Conservation (phyloP, 2,888 invertebrate species). For the Ethmia dodecea region DNA sequence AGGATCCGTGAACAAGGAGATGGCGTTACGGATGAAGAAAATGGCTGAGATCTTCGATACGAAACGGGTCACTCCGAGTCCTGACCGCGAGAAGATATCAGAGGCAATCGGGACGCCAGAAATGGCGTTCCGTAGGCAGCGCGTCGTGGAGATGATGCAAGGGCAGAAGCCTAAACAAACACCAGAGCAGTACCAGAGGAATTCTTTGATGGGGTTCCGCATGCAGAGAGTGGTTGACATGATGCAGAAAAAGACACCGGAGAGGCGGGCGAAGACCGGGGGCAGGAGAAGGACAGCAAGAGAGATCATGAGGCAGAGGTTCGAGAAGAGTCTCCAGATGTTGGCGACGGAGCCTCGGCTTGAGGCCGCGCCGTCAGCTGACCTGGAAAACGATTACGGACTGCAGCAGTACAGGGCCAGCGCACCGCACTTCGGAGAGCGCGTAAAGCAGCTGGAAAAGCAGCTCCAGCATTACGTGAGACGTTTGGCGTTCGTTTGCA, state of each 20-base stretch:
- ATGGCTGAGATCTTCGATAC: conserved; percentile 62
- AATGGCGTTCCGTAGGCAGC: conserved; percentile 50
- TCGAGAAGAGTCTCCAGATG: conserved; percentile 92
- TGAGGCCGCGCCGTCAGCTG: conserved; percentile 76
- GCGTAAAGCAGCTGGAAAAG: conserved; percentile 86
- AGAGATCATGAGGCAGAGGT: conserved; percentile 86
- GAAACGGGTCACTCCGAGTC: conserved; percentile 45
- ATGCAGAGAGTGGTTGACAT: conserved; percentile 86
- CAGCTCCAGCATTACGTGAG: conserved; percentile 70
- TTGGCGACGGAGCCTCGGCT: conserved; percentile 85
- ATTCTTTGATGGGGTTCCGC: conserved; percentile 66
- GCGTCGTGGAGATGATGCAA: conserved; percentile 46
- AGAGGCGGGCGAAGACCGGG: conserved; percentile 56
- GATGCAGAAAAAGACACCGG: conserved; percentile 81
- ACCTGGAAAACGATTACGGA: conserved; percentile 88
- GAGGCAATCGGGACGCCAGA: conserved; percentile 51
- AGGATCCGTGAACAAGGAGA: conserved; percentile 43
- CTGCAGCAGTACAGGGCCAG: conserved; percentile 91
- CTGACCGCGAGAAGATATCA: conserved; percentile 37
- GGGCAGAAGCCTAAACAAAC: conserved; percentile 18
- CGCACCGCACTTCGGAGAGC: conserved; percentile 89
- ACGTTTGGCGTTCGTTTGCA: conserved; percentile 46
- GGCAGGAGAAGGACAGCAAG: conserved; percentile 53
- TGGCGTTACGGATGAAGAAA: conserved; percentile 46
- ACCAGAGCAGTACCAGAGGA: conserved; percentile 25